Base-by-base conservation (phyloP, 2,797 vertebrate genomes). In the Valencia hispanica region DNA sequence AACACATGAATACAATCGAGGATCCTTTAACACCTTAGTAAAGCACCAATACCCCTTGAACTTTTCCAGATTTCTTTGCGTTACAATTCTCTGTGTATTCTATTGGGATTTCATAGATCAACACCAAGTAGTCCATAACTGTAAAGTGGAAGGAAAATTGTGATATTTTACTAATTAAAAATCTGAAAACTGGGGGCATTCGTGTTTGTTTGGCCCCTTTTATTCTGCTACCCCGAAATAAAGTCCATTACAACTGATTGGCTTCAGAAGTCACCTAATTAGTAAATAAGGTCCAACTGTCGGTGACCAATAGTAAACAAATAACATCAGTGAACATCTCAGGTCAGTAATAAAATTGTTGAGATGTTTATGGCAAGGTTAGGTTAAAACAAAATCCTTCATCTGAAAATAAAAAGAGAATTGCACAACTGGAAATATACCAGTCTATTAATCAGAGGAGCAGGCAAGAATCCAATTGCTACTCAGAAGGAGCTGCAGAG, bases 1-100 rank as follows among this genome's bases (percentile, higher is more conserved):
- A 85, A 91, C 80, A 34, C 70, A 86, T 81, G 83, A 89, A 89
- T 76, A 88, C 39, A 32, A 8, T 18, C 32, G 15, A 32, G 17
- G 30, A 18, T 17, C 18, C 27, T 17, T 30, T 59, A 59, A 15
- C 15, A 32, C 30, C 57, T 14, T 45, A 10, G 43, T n/a, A 5
- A 12, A 55, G 25, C 10, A n/a, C 27, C 51, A 22, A 51, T 51
- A 25, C 50, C 20, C 20, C 0, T 51, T n/a, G n/a, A 27, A 27
- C 4, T n/a, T 53, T 55, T 27, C 27, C 3, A 11, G 51, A 11
- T 43, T 43, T 43, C 10, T 43, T 43, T 10, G 10, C 10, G 41
- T 43, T 43, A 43, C 41, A 5, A 43, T 43, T 10, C 41, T 43
- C 41, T 43, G 41, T 43, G 41, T 43, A 4, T 43, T 5, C 10